A percentile compares a stretch with the other conserved stretches of the same genome.
Evolutionary conservation across 2,797 vertebrate genomes (phyloP).

Genomic region (Ataeniobius toweri): DNA sequence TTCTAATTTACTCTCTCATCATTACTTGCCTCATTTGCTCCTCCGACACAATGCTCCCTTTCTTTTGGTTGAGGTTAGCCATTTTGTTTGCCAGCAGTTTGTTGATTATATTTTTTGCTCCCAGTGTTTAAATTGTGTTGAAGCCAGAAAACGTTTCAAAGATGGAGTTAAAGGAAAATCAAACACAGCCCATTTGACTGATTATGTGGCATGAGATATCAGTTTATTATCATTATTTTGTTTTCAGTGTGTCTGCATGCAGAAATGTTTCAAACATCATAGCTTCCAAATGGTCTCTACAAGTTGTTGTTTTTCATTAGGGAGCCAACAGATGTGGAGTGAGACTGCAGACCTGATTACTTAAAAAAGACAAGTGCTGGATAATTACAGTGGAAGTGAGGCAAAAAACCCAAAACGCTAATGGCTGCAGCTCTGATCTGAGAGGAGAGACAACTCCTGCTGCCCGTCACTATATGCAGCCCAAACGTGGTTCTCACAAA

Average conservation of each 20-base stretch:
- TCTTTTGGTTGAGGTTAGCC: slow-evolving; percentile 71
- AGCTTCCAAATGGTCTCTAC: slow-evolving; percentile 56
- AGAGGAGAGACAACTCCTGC: slow-evolving; percentile 50
- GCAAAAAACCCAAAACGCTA: slow-evolving; percentile 63
- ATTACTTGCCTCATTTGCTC: slow-evolving; percentile 78
- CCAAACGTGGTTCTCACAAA: slow-evolving; percentile 46
- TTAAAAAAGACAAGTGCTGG: slow-evolving; percentile 68
- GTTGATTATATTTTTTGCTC: slow-evolving; percentile 64
- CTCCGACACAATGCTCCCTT: slow-evolving; percentile 75
- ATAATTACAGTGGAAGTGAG: slow-evolving; percentile 77
- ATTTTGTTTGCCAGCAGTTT: slow-evolving; percentile 75
- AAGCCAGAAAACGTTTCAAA: slow-evolving; percentile 54
- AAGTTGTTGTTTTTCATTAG: slow-evolving; percentile 62
- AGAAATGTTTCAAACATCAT: slow-evolving; percentile 57
- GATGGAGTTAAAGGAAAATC: slow-evolving; percentile 52
- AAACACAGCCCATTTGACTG: slow-evolving; percentile 51
- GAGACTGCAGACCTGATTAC: slow-evolving; percentile 75
- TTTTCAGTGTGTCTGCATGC: slow-evolving; percentile 45
- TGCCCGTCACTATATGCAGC: slow-evolving; percentile 52
- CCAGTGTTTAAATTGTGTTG: slow-evolving; percentile 55
- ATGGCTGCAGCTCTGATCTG: slow-evolving; percentile 60
- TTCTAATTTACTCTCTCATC: slow-evolving; percentile 81
- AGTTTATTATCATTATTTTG: slow-evolving; percentile 61
- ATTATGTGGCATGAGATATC: slow-evolving; percentile 60
- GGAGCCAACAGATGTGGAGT: slow-evolving; percentile 74